Evolutionary conservation across 2,113 vertebrate genomes (phyloP).

Genomic region (Lophotis ruficrista): DNA sequence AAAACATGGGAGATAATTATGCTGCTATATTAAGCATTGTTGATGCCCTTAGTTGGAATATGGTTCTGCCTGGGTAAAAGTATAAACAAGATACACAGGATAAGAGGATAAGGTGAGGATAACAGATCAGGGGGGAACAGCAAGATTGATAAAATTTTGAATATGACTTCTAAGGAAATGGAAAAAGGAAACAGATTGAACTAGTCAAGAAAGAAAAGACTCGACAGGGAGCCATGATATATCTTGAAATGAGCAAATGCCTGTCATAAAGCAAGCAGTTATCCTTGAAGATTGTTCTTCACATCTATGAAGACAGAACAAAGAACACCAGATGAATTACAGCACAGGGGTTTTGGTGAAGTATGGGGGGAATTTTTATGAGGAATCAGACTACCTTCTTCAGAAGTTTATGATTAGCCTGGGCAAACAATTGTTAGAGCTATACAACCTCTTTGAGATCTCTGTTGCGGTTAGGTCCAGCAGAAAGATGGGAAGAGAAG

Average conservation of each 20-base stretch:
- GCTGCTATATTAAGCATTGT: slow-evolving; percentile 33
- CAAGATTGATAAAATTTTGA: slow-evolving; percentile 7
- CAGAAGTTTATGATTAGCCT: neutral
- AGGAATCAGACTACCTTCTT: neutral
- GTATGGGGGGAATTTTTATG: neutral
- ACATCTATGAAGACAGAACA: neutral
- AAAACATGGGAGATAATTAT: slow-evolving; percentile 3
- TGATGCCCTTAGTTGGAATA: neutral
- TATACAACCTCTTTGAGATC: neutral
- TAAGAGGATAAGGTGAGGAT: neutral
- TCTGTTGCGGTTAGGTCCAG: neutral
- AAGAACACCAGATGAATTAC: neutral
- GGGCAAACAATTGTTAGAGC: neutral
- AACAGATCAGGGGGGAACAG: neutral
- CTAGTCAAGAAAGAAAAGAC: neutral
- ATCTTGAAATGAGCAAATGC: slow-evolving; percentile 8
- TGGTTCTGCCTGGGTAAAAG: neutral
- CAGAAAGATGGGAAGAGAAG: neutral
- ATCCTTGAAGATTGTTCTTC: neutral
- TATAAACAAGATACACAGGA: neutral
- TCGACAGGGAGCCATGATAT: neutral
- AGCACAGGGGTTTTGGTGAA: neutral
- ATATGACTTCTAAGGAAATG: neutral
- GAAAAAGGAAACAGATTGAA: neutral
- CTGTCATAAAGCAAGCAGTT: neutral